Base-by-base conservation (phyloP, 2,797 vertebrate species). In the Chelmon rostratus region DNA sequence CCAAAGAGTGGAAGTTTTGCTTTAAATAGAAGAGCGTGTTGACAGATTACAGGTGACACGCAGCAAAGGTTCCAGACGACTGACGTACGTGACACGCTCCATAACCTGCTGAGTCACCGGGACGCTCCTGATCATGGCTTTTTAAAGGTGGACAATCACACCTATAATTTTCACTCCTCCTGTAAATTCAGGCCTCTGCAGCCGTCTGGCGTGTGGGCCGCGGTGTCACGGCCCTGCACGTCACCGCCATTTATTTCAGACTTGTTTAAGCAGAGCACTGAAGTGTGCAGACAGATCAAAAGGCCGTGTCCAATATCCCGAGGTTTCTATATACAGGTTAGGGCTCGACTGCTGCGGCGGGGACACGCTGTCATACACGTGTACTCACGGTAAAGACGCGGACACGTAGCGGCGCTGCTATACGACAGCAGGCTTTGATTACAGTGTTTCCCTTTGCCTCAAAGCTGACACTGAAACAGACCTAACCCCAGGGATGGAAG, bases 101-200 rank as follows among this genome's bases (percentile, higher is more conserved):
- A 88, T 88, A 86, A 81, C 62, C 76, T 37, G 86, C 82, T 82
- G 87, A 91, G 83, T 89, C 91, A 88, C 71, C 2, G 10, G 38
- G 56, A 86, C 33, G 13, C 75, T 76, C 63, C 71, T 76, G 35
- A 71, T 82, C 75, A 72, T 11, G 1, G 75, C 56, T 62, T 54
- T 77, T 83, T 84, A 70, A 64, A 72, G 62, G 53, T 40, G 62
- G 56, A 69, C 13, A 1, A 33, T 81, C 67, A 70, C 80, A 81
- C 54, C 81, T 86, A 73, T 88, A 83, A 92, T 89, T 89, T 85
- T 72, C 78, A 74, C 37, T 6, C 76, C 62, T 78, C 0, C 62
- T 61, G 68, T 66, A 78, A 74, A 56, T 83, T 78, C 59, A 63
- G 71, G 31, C 16, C 21, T 46, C 25, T 42, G 13, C 18, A 10